Evolutionary conservation across 2,888 invertebrate species (phyloP), one percentile per base, ranked within the genome.

Genomic region (Stenolophus ochropezus): DNA sequence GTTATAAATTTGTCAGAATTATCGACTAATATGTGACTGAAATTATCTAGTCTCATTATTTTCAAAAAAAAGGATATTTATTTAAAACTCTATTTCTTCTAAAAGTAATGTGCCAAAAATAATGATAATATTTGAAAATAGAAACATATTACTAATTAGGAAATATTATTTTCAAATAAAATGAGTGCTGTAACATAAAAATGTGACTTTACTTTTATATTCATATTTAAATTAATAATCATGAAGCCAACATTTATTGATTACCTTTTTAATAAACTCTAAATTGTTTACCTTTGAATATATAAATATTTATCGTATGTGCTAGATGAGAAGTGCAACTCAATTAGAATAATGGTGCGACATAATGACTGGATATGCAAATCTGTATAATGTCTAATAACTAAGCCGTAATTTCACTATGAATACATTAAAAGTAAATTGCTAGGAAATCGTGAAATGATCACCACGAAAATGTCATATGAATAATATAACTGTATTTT

Each of bases 291-390:
- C 6, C 16, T 4, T 21, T 53, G 8, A 8, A 56, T 56, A 21
- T 20, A 56, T 20, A 56, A 53, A 56, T 56, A 56, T 56, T 56
- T 56, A 53, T 53, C 20, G 18, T 18, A 53, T 2, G 51, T 18
- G 56, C 21, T 20, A 1, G 21, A 11, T 21, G 61, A 23, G 61
- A 61, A 61, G 25, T 61, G 23, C n/a, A 14, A 14, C 21, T 61
- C 61, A 61, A 61, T 61, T 61, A 61, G 8, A 61, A 21, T 61
- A 61, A 61, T 61, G 61, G 23, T 25, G 21, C 14, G 23, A 61
- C 23, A 61, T 61, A 61, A 61, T 61, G 8, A 61, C 25, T 61
- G 61, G 61, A n/a, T 61, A 61, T 61, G 61, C 61, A 25, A 61
- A 61, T 61, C 25, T 14, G 25, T 25, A 61, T 61, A n/a, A 61